phyloP scores from a whole-genome alignment of 1,140 invertebrate species.

The Meloidogyne hapla region DNA sequence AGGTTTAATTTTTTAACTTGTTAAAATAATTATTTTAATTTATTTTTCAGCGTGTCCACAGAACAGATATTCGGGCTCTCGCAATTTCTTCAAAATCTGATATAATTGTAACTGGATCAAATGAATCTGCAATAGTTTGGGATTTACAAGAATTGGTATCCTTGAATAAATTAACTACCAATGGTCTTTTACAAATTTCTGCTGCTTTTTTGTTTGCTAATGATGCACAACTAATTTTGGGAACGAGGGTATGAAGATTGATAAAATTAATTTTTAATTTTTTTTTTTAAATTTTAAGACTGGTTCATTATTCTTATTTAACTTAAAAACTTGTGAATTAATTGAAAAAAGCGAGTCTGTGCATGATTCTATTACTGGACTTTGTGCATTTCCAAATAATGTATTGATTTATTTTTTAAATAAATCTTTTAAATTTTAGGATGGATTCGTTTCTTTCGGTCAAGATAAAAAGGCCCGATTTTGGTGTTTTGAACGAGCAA shows the following conservation, averaged over 20 bases:
- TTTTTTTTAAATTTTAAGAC: conserved; percentile 64
- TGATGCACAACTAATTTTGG: conserved; percentile 84
- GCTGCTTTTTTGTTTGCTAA: conserved; percentile 82
- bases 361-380: conserved; percentile 76
- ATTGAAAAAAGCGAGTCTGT: conserved; percentile 69
- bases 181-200: conserved; percentile 64
- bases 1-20: conserved; percentile 58
- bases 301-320: conserved; percentile 82
- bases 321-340: conserved; percentile 78
- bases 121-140: conserved; percentile 56
- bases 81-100: conserved; percentile 81
- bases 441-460: conserved; percentile 70
- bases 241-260: conserved; percentile 71
- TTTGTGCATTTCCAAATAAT: conserved; percentile 70
- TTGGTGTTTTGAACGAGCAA: conserved; percentile 83
- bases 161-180: conserved; percentile 44
- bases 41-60: conserved; percentile 74
- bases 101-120: conserved; percentile 62
- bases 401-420: conserved; percentile 47
- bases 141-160: conserved; percentile 42
- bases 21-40: background rate
- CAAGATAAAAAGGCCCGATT: conserved; percentile 86
- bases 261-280: conserved; percentile 11
- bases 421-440: conserved; percentile 40
- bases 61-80: conserved; percentile 80